These are phyloP conservation scores for Prolemur simus DNA, from an alignment of 2,113 vertebrate genomes.

Conservation along the genomic window DNA sequence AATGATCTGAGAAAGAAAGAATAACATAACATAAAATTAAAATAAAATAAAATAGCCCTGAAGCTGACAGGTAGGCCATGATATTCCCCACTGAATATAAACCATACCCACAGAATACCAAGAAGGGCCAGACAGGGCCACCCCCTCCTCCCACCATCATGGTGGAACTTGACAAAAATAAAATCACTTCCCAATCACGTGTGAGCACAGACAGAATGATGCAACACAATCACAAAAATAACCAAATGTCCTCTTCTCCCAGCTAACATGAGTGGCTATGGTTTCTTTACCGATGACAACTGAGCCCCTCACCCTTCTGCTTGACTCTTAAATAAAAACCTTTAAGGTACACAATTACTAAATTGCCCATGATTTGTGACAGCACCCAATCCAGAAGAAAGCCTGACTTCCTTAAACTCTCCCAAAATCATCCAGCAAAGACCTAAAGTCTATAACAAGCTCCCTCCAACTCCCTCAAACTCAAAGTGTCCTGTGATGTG, in stretches of 20 bases:
- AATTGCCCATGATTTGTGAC: not conserved
- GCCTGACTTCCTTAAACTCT: not conserved
- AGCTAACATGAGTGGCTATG: too few species aligned
- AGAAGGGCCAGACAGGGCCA: not conserved
- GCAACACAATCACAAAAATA: not conserved
- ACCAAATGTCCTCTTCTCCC: not conserved
- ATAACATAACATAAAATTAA: too few species aligned
- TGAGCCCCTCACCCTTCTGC: not conserved
- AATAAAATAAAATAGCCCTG: not conserved
- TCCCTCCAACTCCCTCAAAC: too few species aligned
- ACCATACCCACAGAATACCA: not conserved
- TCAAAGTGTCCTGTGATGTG: not conserved
- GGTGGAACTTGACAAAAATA: not conserved
- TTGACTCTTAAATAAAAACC: not conserved
- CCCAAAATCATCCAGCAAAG: not conserved
- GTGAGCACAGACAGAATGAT: not conserved
- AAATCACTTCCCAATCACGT: not conserved
- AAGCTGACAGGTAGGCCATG: not conserved
- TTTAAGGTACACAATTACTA: not conserved
- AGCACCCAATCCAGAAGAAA: not conserved
- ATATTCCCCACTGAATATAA: not conserved
- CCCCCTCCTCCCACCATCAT: rapidly evolving
- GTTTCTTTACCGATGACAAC: not conserved
- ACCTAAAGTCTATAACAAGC: not conserved
- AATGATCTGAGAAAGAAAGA: not conserved